Evolutionary conservation across 1,140 invertebrate species (phyloP), one percentile per base, ranked within the genome.

Genomic region (Drosophila hydei): DNA sequence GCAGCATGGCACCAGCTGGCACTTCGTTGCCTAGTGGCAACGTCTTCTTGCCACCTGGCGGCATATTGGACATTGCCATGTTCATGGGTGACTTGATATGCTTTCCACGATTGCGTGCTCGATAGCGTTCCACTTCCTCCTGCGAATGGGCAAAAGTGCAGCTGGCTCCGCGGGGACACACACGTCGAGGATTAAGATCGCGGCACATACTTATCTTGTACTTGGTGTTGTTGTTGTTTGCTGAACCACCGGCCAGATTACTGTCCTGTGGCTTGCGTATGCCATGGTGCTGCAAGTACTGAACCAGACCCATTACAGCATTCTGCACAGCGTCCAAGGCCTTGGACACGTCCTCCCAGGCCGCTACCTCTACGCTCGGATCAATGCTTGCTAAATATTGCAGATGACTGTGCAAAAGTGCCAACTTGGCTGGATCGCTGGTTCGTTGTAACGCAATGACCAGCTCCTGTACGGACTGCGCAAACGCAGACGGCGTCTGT

Each of bases 121-220:
- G 79, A 87, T 93, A 97, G 93, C 95, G 96, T 85, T 98, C 97
- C 14, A 98, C 92, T 92, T 99, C 97, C 64, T 97, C 96, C 65
- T 97, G 95, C 7, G 96, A 97, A 91, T 99, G 97, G 25, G 97
- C 97, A 93, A 98, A 98, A 0, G 97, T 98, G 91, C 98, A 99
- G 79, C 95, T 95, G 16, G 94, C 94, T 4, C 97, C 96, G 23
- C 97, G 93, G 0, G 97, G 97, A 92, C 97, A 99, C 30, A 93
- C 95, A 0, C 96, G 95, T 12, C 96, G 93, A 3, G 95, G 92
- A 0, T 95, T 94, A 3, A 97, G 92, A 92, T 98, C 97, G 4
- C 97, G 93, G 79, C 97, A 99, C 94, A 98, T 95, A 80, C 96
- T 97, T 6, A 97, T 96, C 93, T 98, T 98, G 90, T 98, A 98